Evolutionary conservation across 2,888 invertebrate species (phyloP), one percentile per base, ranked within the genome.

Genomic region (Conomelus anceps): DNA sequence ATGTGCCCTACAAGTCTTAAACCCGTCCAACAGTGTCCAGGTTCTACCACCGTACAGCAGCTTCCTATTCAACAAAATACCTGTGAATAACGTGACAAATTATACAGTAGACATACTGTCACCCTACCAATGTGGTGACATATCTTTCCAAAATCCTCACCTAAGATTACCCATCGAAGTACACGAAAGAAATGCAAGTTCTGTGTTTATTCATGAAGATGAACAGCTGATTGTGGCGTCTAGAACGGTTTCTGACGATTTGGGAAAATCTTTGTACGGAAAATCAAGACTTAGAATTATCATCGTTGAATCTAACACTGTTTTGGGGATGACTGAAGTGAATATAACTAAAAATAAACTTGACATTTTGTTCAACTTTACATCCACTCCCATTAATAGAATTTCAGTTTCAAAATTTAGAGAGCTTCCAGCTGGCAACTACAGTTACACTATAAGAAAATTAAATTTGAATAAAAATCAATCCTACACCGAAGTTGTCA

Each of bases 251-350:
- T 94, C 95, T 0, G 95, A 95, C 89, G 94, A 95, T 63, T 95
- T 95, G 91, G 92, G 93, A 84, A 95, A 95, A 92, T 95, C 95
- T 0, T 92, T 95, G 87, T 95, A 94, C 87, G 96, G 96, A 29
- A 95, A 95, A 91, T 95, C 96, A 0, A 94, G 95, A 92, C 92
- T 96, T 0, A 95, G 95, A 63, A 3, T 96, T 96, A 93, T 93
- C 20, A 23, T 23, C 22, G 0, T 85, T 20, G 85, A 85, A 22
- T 22, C 24, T 0, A 23, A 85, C 22, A 11, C 22, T 20, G 85
- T 85, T 22, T 85, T 85, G 17, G 24, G 63, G 63, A 63, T n/a
- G 63, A 63, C 63, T 13, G 63, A 63, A n/a, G n/a, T 63, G 11
- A 63, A 63, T n/a, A n/a, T 63, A 20, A 63, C 63, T n/a, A 63